Evolutionary conservation across 1,140 invertebrate species (phyloP).

Genomic region (Alviniconcha marisindica): DNA sequence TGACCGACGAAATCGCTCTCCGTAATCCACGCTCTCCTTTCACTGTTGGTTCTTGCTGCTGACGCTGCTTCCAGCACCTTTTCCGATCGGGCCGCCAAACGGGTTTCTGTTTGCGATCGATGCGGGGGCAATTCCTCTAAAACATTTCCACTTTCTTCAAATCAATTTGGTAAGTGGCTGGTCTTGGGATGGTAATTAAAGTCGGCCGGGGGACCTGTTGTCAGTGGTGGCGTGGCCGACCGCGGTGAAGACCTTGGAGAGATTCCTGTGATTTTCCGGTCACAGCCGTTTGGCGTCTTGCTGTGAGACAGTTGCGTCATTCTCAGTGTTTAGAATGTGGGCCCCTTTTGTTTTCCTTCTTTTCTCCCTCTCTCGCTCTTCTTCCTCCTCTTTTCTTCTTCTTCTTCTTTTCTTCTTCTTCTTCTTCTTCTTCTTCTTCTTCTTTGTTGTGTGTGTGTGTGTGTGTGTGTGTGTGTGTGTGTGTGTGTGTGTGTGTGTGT

Average conservation of each 20-base stretch:
- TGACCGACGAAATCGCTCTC: neutral
- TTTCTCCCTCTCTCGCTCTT: neutral
- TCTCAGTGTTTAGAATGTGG: too few species aligned
- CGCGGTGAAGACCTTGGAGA: too few species aligned
- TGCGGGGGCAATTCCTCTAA: neutral
- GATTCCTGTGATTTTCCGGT: too few species aligned
- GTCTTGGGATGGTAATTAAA: neutral
- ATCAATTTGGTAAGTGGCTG: conserved; percentile 1
- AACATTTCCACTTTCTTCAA: conserved; percentile 7
- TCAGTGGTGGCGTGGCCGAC: too few species aligned
- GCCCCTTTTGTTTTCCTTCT: too few species aligned
- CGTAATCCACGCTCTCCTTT: neutral
- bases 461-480: neutral
- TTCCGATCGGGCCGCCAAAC: too few species aligned
- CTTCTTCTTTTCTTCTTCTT: neutral
- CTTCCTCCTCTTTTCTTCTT: neutral
- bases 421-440: neutral
- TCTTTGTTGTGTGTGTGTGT: conserved; percentile 6
- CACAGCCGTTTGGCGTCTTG: too few species aligned
- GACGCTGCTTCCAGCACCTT: neutral
- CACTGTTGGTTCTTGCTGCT: neutral
- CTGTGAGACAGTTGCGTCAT: too few species aligned
- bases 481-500: neutral
- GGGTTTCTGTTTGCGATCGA: neutral
- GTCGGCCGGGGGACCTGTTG: neutral